Evolutionary conservation across 1,140 invertebrate species (phyloP), one percentile per base, ranked within the genome.

Genomic region (Brachystomella parvula): DNA sequence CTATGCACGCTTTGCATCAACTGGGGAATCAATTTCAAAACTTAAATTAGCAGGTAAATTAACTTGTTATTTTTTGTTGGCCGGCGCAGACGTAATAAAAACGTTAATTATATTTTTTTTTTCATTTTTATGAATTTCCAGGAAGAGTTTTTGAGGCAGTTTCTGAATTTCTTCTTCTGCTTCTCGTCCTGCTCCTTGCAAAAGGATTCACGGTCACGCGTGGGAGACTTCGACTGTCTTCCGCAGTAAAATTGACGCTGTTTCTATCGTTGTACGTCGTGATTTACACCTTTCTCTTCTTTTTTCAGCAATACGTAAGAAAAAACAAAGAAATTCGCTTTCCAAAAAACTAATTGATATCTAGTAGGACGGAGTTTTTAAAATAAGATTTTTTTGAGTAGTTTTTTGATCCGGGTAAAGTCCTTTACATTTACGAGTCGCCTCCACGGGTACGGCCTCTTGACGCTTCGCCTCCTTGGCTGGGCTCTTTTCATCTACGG

Each of bases 141-240:
- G 90, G 87, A 33, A 83, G 85, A 73, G 79, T 89, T 30, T 79
- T 88, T 60, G 86, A 88, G 77, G 84, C 87, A 1, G 77, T 83
- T 19, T 86, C 87, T 58, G 88, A 86, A 75, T 86, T 85, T 59
- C 77, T 83, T 1, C 93, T 90, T 71, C 80, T 94, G 0, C 74
- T 92, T 0, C 79, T 95, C 33, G 79, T 96, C 30, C 79, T 96
- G 28, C 77, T 96, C 21, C 79, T 94, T 74, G 91, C 87, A 0
- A 92, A 95, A 77, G 92, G 93, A 1, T 95, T 88, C 75, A 95
- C 92, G 0, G 87, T 96, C 17, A 95, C 92, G 0, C 82, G 91
- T 64, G 92, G 89, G 0, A 77, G 89, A 1, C 78, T 95, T 17
- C 83, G 86, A 47, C 77, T 84, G 1, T 79, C 77, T 17, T 87